These are phyloP conservation scores for Dimorphilus gyrociliatus DNA, from an alignment of 2,888 invertebrate species.

Conservation along the genomic window DNA sequence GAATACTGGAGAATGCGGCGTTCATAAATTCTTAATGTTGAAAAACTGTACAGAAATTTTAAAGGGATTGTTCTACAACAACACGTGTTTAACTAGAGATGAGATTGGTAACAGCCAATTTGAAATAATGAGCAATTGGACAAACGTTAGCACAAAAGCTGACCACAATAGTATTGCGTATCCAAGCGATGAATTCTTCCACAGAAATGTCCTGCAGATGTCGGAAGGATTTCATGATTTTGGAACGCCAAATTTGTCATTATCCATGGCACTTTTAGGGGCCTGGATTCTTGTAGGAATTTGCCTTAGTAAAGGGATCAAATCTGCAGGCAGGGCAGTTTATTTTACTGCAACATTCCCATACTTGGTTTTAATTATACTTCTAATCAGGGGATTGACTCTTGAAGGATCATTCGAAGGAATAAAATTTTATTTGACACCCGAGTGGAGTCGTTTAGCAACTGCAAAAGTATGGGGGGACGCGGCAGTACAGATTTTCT, in stretches of 20 bases:
- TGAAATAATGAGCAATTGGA: too few species aligned
- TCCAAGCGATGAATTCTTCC: too few species aligned
- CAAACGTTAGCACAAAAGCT: too few species aligned
- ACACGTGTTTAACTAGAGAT: constrained; percentile 21
- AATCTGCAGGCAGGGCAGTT: too few species aligned
- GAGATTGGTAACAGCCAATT: too few species aligned
- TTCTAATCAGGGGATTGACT: constrained; percentile 21
- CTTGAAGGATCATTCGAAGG: constrained; percentile 21
- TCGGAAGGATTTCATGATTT: constrained; percentile 33
- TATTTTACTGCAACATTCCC: constrained; percentile 31
- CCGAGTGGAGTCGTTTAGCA: constrained; percentile 19
- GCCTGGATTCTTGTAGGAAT: constrained; percentile 47
- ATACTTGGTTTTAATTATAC: constrained; percentile 20
- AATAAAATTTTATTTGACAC: constrained; percentile 22
- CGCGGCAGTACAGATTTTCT: constrained; percentile 59
- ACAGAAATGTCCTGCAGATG: constrained; percentile 33
- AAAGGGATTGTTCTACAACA: too few species aligned
- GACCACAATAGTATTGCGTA: too few species aligned
- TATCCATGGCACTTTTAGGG: constrained; percentile 55
- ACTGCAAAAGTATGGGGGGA: constrained; percentile 32
- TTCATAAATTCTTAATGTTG: too few species aligned
- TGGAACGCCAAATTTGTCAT: constrained; percentile 41
- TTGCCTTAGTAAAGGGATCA: constrained; percentile 26
- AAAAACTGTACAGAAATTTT: too few species aligned
- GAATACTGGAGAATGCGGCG: too few species aligned